Base-by-base conservation (phyloP, 2,888 invertebrate species). In the Kryphioiulus occultus region DNA sequence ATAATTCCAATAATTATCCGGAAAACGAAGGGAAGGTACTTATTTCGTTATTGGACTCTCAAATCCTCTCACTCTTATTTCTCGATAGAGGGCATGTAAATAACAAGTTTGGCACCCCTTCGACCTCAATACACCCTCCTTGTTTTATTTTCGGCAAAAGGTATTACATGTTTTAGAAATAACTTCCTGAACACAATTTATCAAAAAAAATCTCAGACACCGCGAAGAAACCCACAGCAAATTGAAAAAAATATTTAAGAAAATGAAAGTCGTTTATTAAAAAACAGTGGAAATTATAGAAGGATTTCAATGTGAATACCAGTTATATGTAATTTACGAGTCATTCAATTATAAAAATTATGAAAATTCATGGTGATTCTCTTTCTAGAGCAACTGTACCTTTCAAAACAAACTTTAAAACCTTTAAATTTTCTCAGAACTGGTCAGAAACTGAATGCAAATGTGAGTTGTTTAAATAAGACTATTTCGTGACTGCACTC, bases 171-270 rank as follows among this genome's bases (percentile, higher is more conserved):
- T 59, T 59, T 19, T 17, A n/a, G 53, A 59, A 26, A 68, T n/a
- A 10, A 68, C 78, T 68, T 68, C 68, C 68, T 68, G 68, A n/a
- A 68, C 2, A 26, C 78, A 78, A 78, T 78, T 78, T 78, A 78
- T 78, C 2, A 30, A 10, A 30, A 22, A 3, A 15, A 22, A 68
- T n/a, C 39, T 68, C 9, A 26, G 26, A 26, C n/a, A 68, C 22
- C 10, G 26, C 7, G 10, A 26, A 59, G n/a, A 59, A 22, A 59
- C 22, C 59, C 22, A 59, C n/a, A 35, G 35, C 35, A 7, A 68
- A 53, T 19, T 53, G 12, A 9, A 44, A 9, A 9, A 15, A 44
- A 44, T 44, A 44, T 9, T 44, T 44, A 35, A 35, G 35, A 4
- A 35, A 7, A 35, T 35, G 7, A 35, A 35, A 7, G 2, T 35